Base-by-base conservation (phyloP, 2,888 invertebrate species). In the Thumatha senex region DNA sequence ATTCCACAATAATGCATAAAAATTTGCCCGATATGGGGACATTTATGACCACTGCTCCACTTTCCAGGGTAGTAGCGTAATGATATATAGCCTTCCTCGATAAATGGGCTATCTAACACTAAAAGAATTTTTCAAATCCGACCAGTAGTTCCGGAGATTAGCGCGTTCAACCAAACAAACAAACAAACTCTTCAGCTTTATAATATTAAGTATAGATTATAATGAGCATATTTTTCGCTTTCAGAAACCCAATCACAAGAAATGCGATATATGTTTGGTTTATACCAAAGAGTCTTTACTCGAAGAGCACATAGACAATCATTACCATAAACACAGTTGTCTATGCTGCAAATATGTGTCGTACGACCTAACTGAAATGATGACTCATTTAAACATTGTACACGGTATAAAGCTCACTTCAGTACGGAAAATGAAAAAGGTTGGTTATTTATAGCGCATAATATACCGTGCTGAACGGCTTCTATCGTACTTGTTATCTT, bases 201-300 rank as follows among this genome's bases (percentile, higher is more conserved):
- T 24, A 24, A 7, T 39, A 35, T 12, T 35, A 12, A 2, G n/a
- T n/a, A n/a, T n/a, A n/a, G n/a, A n/a, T n/a, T n/a, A n/a, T n/a
- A n/a, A n/a, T n/a, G n/a, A n/a, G 5, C 11, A 7, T 35, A 39
- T 39, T 24, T 43, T 24, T 7, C 35, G 7, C 1, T 44, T 74
- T 15, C 67, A 84, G 84, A 76, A 64, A 61, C 46, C 56, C 0
- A 61, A 73, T 1, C 62, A 70, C 35, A 50, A 40, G 0, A 59
- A 64, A 41, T 84, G 84, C 24, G 54, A 69, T 5, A 57, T 80
- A 41, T 85, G 84, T 48, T 51, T 64, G 0, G 14, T 54, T 0
- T 78, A 71, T 45, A 39, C 61, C 9, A 31, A 45, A 0, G 9
- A 42, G 30, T 9, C 34, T 0, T 5, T n/a, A 0, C 36, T 66